Evolutionary conservation across 2,797 vertebrate species (phyloP), one percentile per base, ranked within the genome.

Genomic region (Acanthurus tractus): DNA sequence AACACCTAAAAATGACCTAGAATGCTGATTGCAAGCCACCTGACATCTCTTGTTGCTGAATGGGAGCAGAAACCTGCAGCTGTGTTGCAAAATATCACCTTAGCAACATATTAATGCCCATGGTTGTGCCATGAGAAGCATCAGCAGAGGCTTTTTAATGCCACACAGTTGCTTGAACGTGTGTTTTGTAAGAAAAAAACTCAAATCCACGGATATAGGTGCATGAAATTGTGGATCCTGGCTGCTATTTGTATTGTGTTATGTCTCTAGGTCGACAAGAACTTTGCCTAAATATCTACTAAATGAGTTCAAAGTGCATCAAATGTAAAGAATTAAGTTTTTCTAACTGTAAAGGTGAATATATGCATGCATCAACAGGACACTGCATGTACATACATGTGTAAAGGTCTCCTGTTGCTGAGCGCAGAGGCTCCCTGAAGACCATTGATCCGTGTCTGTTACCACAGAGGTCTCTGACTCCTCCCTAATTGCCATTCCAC

Each of bases 381-480:
- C 48, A 7, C 36, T n/a, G 36, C 54, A 22, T 55, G 57, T 66
- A 52, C 49, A 29, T 17, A 34, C 29, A 22, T 46, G 66, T 22
- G 56, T 76, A 63, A 77, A 84, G 62, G 81, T 85, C 71, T 48
- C 68, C 63, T 64, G 78, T 77, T 81, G 74, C 84, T 15, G 64
- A 78, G 71, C 10, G 63, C 54, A 22, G 20, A 75, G 73, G 52
- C 85, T 90, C 90, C 86, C 90, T 38, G 84, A 88, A 86, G 91
- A 81, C 73, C 88, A 93, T 91, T 88, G 90, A 94, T 92, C 90
- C 88, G 36, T 88, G 82, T 88, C 84, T 61, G 18, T 55, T 83
- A 79, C 78, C 84, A 75, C 67, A 36, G 82, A 86, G 82, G 66
- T 77, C 86, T 65, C 65, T 3, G 45, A 25, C 86, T 89, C 83